Conservation (phyloP, 2,888 invertebrate species). For the Cantharis rustica region DNA sequence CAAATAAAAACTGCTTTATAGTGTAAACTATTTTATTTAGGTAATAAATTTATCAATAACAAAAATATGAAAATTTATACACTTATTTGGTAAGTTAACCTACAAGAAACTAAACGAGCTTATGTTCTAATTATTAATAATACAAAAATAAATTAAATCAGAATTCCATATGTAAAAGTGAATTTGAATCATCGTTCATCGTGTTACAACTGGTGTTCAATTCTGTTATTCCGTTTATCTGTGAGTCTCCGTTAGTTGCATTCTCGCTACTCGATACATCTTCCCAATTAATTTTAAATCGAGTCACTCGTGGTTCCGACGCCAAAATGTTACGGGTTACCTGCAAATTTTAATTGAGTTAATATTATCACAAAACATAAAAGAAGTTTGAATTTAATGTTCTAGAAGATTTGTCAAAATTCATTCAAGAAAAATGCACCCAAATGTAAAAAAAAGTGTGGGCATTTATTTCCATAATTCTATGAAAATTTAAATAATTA, state of each 20-base stretch:
- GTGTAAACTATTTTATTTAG: neutral
- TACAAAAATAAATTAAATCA: neutral
- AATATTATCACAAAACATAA: neutral
- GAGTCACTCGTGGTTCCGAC: constrained; percentile 91
- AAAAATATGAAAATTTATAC: neutral
- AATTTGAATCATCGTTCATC: neutral
- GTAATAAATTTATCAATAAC: neutral
- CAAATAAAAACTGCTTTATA: neutral
- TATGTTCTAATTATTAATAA: neutral
- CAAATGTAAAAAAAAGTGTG: too few species aligned
- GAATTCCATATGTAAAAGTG: neutral
- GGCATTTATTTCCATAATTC: too few species aligned
- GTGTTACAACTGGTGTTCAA: neutral
- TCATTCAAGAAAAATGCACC: too few species aligned
- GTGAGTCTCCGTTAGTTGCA: constrained; percentile 39
- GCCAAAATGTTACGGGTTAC: constrained; percentile 80
- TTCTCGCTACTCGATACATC: constrained; percentile 63
- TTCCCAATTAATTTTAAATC: constrained; percentile 98
- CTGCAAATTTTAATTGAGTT: constrained; percentile 47
- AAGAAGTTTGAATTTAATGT: neutral
- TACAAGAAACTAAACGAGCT: neutral
- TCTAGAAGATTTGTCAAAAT: neutral
- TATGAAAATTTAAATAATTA: too few species aligned
- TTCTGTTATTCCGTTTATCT: constrained; percentile 38
- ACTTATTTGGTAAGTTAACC: neutral